These are phyloP conservation scores for Serilophus lunatus DNA, from an alignment of 2,113 vertebrate species.

Conservation along the genomic window DNA sequence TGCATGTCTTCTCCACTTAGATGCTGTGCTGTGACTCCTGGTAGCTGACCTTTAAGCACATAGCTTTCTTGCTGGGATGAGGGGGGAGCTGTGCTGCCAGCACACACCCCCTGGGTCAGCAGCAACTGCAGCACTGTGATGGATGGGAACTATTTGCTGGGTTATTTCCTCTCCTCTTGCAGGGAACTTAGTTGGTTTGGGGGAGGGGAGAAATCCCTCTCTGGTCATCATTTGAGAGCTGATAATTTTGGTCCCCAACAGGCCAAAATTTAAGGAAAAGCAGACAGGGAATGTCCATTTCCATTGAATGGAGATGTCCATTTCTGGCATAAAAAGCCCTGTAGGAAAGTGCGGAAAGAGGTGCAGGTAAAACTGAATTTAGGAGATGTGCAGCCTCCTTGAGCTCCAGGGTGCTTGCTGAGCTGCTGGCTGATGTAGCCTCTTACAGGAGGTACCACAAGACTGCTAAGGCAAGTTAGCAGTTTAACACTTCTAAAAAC, in stretches of 20 bases:
- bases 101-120: background rate
- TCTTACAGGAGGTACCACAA: background rate
- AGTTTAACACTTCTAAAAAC: background rate
- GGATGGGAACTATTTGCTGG: background rate
- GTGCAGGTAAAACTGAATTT: background rate
- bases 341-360: background rate
- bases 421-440: background rate
- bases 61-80: background rate
- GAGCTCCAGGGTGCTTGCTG: background rate
- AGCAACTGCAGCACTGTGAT: background rate
- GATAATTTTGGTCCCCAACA: accelerated
- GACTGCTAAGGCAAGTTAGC: background rate
- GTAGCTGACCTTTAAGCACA: background rate
- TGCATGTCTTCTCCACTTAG: background rate
- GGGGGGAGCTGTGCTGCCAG: background rate
- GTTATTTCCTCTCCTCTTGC: background rate
- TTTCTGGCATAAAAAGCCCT: background rate
- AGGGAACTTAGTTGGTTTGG: background rate
- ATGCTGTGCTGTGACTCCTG: background rate
- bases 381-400: background rate
- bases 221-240: background rate
- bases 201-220: background rate
- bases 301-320: background rate
- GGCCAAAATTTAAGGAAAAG: background rate
- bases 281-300: background rate